Conservation (phyloP, 2,113 vertebrate species). For the Mustela nigripes region DNA sequence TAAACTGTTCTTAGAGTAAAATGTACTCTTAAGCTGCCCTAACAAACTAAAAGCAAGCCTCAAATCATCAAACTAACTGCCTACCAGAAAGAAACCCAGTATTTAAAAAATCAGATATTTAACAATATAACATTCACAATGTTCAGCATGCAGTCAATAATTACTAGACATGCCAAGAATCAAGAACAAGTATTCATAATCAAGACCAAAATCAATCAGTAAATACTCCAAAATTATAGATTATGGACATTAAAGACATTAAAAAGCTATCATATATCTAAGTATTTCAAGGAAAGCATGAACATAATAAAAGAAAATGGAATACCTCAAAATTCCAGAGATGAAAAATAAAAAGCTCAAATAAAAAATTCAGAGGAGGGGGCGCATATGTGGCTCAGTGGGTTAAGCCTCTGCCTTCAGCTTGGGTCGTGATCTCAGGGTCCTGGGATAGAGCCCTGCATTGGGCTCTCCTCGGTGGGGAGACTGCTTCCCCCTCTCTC, state of each 20-base stretch:
- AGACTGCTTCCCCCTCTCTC: no score
- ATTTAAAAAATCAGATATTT: neutral
- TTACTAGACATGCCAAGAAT: neutral
- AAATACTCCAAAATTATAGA: neutral
- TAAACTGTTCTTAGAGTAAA: neutral
- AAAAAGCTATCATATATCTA: neutral
- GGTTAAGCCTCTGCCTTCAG: no score
- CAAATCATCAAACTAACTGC: neutral
- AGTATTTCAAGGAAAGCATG: constrained; percentile 26
- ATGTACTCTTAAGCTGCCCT: neutral
- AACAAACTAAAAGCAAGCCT: neutral
- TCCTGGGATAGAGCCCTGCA: no score
- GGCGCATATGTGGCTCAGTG: no score
- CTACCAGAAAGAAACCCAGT: neutral
- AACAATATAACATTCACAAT: constrained; percentile 6
- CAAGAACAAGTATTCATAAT: neutral
- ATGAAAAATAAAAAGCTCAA: neutral
- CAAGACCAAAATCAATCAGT: neutral
- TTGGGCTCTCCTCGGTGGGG: no score
- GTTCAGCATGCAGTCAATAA: neutral
- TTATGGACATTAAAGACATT: neutral
- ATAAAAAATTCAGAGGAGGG: neutral
- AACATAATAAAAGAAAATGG: neutral
- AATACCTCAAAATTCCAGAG: neutral
- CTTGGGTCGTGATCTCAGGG: no score